These are phyloP conservation scores for Timema podura DNA, from an alignment of 2,888 invertebrate species.

Conservation along the genomic window DNA sequence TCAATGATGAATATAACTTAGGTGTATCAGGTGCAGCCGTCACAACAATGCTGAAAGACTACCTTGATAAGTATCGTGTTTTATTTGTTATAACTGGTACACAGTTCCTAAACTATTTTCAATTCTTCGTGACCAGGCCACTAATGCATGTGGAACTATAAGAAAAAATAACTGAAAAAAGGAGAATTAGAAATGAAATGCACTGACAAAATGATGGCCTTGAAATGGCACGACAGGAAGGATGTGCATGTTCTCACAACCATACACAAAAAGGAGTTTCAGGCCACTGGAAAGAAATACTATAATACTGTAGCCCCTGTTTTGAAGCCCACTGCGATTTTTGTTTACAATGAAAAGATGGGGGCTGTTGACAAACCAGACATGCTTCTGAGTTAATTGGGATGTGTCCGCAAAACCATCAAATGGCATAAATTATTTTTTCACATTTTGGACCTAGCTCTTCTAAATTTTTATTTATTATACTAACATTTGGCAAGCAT, in stretches of 20 bases:
- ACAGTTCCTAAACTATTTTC: background rate
- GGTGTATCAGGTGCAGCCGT: background rate
- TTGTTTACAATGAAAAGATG: too few relatives aligned
- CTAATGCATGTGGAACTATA: constrained; percentile 3
- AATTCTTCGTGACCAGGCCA: background rate
- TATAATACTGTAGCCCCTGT: too few relatives aligned
- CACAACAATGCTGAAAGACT: background rate
- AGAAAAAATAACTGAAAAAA: background rate
- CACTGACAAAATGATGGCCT: background rate
- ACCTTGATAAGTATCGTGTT: background rate
- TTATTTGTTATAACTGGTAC: constrained; percentile 10
- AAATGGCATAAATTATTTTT: too few relatives aligned
- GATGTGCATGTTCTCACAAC: background rate
- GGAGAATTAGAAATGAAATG: background rate
- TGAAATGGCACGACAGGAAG: background rate
- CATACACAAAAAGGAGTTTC: background rate
- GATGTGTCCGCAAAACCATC: too few relatives aligned
- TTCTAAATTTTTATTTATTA: too few relatives aligned
- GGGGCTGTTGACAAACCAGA: too few relatives aligned
- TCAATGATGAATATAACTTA: background rate
- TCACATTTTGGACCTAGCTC: too few relatives aligned
- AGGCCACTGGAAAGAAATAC: background rate
- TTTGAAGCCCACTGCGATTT: too few relatives aligned
- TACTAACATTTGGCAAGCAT: too few relatives aligned
- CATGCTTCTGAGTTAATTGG: too few relatives aligned